Percentiles rank a stretch among this genome's conserved stretches.
Conservation (phyloP, 2,797 vertebrate species). For the Brachymystax lenok region DNA sequence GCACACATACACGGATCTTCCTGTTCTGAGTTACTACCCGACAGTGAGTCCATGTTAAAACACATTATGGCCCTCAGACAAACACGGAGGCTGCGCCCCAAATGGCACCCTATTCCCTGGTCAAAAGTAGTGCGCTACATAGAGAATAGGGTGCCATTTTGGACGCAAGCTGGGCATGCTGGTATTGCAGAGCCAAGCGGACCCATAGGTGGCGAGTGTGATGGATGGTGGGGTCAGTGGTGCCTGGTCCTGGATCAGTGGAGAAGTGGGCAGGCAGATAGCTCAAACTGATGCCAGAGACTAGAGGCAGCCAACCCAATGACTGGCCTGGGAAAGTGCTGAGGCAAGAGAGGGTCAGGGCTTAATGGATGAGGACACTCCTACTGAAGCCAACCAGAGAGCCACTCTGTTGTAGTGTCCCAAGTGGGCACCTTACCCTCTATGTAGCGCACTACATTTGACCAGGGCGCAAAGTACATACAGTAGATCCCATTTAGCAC, state of each 20-base stretch:
- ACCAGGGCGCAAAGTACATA: not conserved
- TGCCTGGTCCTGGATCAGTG: conserved; percentile 17
- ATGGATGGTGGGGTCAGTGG: conserved; percentile 20
- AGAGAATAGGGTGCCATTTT: not conserved
- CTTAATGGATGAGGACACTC: conserved; percentile 7
- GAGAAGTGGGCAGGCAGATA: not conserved
- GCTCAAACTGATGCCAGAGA: conserved; percentile 9
- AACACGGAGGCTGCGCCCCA: not conserved
- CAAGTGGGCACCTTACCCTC: not conserved
- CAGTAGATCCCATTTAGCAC: not conserved
- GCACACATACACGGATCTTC: conserved; percentile 16
- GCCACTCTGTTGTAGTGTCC: not conserved
- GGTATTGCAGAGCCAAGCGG: conserved; percentile 15
- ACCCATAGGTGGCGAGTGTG: conserved; percentile 13
- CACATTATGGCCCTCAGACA: not conserved
- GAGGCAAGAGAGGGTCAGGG: conserved; percentile 15
- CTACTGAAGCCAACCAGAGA: not conserved
- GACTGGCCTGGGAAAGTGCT: conserved; percentile 7
- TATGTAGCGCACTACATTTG: not conserved
- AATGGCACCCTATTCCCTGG: not conserved
- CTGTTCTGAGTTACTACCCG: not conserved
- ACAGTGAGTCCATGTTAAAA: conserved; percentile 11
- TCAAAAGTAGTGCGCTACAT: not conserved
- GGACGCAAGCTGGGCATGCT: conserved; percentile 8
- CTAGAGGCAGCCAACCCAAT: conserved; percentile 4